Conservation (phyloP, 1,140 invertebrate species). For the Drosophila parvula region DNA sequence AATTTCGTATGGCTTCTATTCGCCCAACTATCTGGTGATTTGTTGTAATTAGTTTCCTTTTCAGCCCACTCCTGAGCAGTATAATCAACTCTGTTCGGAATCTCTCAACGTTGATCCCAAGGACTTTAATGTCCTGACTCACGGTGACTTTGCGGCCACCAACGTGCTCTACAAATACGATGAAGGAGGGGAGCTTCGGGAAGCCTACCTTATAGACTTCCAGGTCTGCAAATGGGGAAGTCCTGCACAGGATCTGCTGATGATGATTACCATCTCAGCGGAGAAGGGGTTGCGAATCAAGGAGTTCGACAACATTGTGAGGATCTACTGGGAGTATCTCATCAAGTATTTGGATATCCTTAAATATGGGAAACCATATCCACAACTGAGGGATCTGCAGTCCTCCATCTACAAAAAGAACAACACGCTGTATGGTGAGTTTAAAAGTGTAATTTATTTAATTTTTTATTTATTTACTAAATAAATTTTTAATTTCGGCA, state of each 20-base stretch:
- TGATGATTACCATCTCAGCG: constrained; percentile 68
- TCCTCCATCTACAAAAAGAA: constrained; percentile 59
- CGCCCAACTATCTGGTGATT: neutral
- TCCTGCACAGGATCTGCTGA: constrained; percentile 80
- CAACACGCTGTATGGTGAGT: constrained; percentile 60
- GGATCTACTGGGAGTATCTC: constrained; percentile 67
- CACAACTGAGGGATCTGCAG: constrained; percentile 78
- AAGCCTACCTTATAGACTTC: constrained; percentile 81
- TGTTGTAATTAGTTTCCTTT: neutral
- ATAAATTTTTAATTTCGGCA: neutral
- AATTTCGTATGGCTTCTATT: constrained; percentile 53
- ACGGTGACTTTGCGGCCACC: constrained; percentile 85
- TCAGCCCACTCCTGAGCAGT: constrained; percentile 60
- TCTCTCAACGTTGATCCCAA: constrained; percentile 68
- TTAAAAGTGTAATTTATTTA: neutral
- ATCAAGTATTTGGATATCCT: constrained; percentile 54
- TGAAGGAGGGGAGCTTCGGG: constrained; percentile 39
- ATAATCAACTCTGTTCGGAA: constrained; percentile 14
- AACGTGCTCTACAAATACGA: constrained; percentile 84
- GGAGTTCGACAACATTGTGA: constrained; percentile 64
- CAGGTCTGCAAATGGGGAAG: constrained; percentile 80
- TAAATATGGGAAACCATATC: constrained; percentile 60
- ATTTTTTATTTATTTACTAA: neutral
- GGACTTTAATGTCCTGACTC: constrained; percentile 87
- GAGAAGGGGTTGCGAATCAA: constrained; percentile 37